phyloP scores from a whole-genome alignment of 2,888 invertebrate species.

The Sphinx pinastri region DNA sequence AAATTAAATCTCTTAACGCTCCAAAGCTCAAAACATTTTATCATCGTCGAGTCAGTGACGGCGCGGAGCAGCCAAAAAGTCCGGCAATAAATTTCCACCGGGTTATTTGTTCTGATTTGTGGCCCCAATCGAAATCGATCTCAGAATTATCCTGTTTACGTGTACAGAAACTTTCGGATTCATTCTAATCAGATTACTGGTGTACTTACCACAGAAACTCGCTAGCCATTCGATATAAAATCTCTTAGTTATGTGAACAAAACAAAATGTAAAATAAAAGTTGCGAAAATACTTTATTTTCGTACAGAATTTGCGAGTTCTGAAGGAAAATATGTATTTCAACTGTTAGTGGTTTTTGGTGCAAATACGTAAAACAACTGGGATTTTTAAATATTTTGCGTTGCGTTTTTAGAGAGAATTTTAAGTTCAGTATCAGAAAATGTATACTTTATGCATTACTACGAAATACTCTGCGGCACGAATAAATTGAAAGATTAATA shows the following conservation, averaged over 20 bases:
- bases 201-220: conserved; percentile 11
- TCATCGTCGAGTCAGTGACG: not conserved
- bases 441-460: no score
- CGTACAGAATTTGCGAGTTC: not conserved
- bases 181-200: conserved; percentile 28
- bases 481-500: no score
- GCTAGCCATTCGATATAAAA: conserved; percentile 11
- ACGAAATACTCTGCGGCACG: no score
- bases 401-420: not conserved
- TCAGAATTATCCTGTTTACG: conserved; percentile 34
- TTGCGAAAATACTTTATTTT: conserved; percentile 3
- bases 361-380: not conserved
- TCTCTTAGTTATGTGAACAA: conserved; percentile 20
- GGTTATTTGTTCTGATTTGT: conserved; percentile 34
- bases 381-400: not conserved
- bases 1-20: not conserved
- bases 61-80: conserved; percentile 9
- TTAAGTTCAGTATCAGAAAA: no score
- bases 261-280: conserved; percentile 11
- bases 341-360: conserved; percentile 6
- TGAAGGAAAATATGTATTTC: not conserved
- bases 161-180: conserved; percentile 27
- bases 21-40: not conserved
- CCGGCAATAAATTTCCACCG: conserved; percentile 33
- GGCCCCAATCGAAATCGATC: conserved; percentile 16